A percentile compares a stretch with the other conserved stretches of the same genome.
Conservation (phyloP, 2,888 invertebrate species). For the Pelosia muscerda region DNA sequence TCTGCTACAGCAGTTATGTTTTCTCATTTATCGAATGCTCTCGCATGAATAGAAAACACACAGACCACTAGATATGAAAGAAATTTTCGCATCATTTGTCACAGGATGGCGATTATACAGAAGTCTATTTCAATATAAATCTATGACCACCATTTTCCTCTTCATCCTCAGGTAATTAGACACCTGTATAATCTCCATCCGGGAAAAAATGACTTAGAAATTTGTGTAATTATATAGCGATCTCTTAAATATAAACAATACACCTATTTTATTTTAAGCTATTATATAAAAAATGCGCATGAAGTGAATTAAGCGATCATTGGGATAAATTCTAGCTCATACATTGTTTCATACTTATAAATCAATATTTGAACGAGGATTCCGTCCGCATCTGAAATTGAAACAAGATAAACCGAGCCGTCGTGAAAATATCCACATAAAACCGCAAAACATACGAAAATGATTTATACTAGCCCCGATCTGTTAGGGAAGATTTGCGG, state of each 20-base stretch:
- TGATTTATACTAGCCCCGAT: slow-evolving; percentile 80
- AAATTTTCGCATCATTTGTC: too few species aligned
- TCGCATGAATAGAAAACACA: slow-evolving; percentile 2
- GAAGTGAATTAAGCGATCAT: slow-evolving; percentile 43
- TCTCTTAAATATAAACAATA: neutral
- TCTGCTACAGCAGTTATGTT: neutral
- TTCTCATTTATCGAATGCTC: neutral
- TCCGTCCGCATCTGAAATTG: slow-evolving; percentile 66
- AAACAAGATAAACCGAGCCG: slow-evolving; percentile 76
- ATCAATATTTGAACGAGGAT: slow-evolving; percentile 59
- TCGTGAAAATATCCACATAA: slow-evolving; percentile 75
- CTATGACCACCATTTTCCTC: too few species aligned
- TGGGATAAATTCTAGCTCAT: slow-evolving; percentile 33
- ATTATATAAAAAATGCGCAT: slow-evolving; percentile 19
- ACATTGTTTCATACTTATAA: slow-evolving; percentile 52
- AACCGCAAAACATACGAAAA: slow-evolving; percentile 81
- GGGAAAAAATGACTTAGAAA: too few species aligned
- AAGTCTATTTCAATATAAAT: too few species aligned
- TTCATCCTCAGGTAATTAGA: too few species aligned
- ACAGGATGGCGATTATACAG: too few species aligned
- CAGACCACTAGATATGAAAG: too few species aligned
- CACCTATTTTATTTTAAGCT: neutral
- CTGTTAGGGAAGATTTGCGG: slow-evolving; percentile 74
- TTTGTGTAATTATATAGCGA: too few species aligned
- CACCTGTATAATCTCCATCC: too few species aligned